Conservation (phyloP, 2,797 vertebrate species). For the Sibirionetta formosa region DNA sequence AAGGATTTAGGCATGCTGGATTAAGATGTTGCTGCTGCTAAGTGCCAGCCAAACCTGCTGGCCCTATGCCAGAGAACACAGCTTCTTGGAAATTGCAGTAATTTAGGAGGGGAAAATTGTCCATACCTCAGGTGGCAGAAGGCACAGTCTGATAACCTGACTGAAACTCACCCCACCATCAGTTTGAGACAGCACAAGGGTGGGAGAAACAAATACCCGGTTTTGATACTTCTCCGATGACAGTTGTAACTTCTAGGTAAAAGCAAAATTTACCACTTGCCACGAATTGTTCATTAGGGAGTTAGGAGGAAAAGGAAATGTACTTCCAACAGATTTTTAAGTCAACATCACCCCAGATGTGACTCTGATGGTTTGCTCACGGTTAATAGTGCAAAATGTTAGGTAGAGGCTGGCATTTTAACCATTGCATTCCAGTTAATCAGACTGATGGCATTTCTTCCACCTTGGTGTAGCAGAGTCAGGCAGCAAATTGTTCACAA, state of each 20-base stretch:
- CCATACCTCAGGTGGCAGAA: background rate
- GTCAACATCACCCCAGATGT: background rate
- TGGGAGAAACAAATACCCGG: background rate
- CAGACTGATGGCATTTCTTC: background rate
- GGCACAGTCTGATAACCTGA: background rate
- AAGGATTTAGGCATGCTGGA: background rate
- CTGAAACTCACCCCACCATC: background rate
- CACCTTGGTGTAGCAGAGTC: accelerated
- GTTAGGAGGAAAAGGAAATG: background rate
- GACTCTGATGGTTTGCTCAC: background rate
- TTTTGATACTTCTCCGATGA: background rate
- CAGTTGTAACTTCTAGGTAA: background rate
- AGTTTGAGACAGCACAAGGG: accelerated
- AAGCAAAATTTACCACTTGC: background rate
- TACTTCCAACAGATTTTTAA: background rate
- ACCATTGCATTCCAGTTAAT: background rate
- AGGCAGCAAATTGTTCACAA: background rate
- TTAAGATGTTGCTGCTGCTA: slow-evolving; percentile 6
- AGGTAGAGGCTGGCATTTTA: background rate
- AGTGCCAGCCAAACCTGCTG: accelerated
- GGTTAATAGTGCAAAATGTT: background rate
- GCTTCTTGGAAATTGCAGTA: background rate
- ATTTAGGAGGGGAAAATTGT: background rate
- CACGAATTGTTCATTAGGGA: background rate
- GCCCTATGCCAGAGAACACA: background rate